Conservation (phyloP, 2,113 vertebrate species). For the Pipa parva region DNA sequence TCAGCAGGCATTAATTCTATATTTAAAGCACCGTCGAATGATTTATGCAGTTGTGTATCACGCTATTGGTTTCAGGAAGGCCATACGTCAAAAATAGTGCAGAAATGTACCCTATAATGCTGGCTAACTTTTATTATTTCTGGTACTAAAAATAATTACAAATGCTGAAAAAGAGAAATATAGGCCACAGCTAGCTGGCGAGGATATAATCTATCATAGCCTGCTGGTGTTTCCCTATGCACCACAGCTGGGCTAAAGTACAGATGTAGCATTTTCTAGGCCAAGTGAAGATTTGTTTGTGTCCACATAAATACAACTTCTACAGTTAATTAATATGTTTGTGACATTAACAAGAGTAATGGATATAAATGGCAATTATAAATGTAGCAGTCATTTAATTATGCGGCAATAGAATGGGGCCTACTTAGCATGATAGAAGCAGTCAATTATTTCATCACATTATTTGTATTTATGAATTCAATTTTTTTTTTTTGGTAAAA, state of each 20-base stretch:
- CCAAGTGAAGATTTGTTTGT: no score
- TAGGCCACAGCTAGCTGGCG: slow-evolving; percentile 19
- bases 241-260: slow-evolving; percentile 1
- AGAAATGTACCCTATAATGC: slow-evolving; percentile 24
- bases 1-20: slow-evolving; percentile 24
- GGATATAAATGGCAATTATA: no score
- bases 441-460: no score
- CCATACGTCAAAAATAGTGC: slow-evolving; percentile 35
- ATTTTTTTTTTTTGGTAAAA: no score
- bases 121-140: slow-evolving; percentile 32
- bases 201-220: slow-evolving; percentile 27
- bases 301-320: no score
- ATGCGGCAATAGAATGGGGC: no score
- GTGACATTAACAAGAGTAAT: no score
- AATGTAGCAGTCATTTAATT: no score
- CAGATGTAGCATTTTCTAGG: slow-evolving; percentile 2
- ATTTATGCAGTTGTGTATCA: slow-evolving; percentile 29
- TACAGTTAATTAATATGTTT: no score
- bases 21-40: slow-evolving; percentile 17
- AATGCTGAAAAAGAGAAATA: slow-evolving; percentile 33
- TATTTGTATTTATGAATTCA: no score
- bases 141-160: slow-evolving; percentile 40
- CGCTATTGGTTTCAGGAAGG: slow-evolving; percentile 23
- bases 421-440: no score
- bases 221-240: slow-evolving; percentile 10